These are phyloP conservation scores for Limnothrissa miodon DNA, from an alignment of 2,113 vertebrate species.

Conservation along the genomic window DNA sequence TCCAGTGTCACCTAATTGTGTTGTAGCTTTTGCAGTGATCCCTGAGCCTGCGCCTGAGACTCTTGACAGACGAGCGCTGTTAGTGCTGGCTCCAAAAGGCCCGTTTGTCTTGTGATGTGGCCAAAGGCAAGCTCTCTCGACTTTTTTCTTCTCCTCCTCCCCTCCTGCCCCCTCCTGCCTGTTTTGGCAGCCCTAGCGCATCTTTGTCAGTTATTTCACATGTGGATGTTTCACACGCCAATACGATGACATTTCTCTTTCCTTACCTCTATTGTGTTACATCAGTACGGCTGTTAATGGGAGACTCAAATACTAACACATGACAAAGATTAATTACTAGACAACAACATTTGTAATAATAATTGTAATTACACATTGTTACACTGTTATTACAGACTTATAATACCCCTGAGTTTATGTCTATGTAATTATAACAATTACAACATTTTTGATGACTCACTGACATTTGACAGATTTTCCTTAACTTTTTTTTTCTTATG, in stretches of 20 bases:
- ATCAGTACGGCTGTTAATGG: neutral
- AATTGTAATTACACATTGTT: neutral
- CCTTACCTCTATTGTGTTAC: neutral
- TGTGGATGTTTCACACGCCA: neutral
- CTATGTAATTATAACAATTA: neutral
- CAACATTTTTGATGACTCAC: neutral
- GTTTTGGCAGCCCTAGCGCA: neutral
- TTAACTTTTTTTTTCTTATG: neutral
- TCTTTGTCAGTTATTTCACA: neutral
- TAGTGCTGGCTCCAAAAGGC: conserved; percentile 32
- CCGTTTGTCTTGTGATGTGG: conserved; percentile 43
- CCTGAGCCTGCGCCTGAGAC: conserved; percentile 20
- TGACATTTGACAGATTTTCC: neutral
- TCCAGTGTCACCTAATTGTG: conserved; percentile 21
- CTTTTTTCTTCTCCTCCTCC: neutral
- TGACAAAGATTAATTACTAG: neutral
- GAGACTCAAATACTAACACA: neutral
- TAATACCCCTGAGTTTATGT: neutral
- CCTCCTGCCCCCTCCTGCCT: neutral
- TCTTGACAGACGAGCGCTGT: conserved; percentile 31
- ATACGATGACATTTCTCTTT: conserved; percentile 6
- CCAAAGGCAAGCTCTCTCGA: conserved; percentile 10
- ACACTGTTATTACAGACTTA: conserved; percentile 13
- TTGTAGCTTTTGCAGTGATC: conserved; percentile 28
- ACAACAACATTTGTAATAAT: neutral